A percentile compares a stretch with the other conserved stretches of the same genome.
Conservation (phyloP, 2,113 vertebrate genomes). For the Arizona elegans region DNA sequence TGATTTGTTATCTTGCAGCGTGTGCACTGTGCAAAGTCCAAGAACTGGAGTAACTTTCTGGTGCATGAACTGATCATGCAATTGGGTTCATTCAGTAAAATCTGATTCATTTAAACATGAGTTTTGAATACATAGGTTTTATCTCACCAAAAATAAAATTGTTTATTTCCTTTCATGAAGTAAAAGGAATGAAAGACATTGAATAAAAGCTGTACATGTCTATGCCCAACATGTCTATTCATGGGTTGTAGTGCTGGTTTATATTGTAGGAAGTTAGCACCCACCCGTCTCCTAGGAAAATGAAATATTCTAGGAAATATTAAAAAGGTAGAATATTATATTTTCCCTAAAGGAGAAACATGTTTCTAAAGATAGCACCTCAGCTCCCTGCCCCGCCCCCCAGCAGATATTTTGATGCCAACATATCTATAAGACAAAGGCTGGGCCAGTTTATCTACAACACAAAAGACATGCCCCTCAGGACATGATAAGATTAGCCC, state of each 20-base stretch:
- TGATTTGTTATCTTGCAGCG: background rate
- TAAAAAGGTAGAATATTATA: no score
- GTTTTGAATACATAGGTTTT: background rate
- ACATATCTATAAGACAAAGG: no score
- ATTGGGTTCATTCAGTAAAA: background rate
- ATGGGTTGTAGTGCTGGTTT: background rate
- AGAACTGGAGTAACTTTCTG: background rate
- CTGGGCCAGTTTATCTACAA: no score
- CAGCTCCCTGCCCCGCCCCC: no score
- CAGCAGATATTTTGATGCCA: no score
- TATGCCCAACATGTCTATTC: background rate
- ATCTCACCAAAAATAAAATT: background rate
- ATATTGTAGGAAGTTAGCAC: no score
- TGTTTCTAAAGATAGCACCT: no score
- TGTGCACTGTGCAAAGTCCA: background rate
- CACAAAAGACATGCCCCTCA: no score
- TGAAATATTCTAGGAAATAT: no score
- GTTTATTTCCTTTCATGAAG: background rate
- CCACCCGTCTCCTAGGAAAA: no score
- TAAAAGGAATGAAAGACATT: background rate
- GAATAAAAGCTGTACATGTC: background rate
- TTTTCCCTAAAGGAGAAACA: no score
- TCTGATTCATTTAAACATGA: background rate
- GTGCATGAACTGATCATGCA: background rate
- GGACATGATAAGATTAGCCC: no score